These are phyloP conservation scores for Mesorhabditis belari DNA, from an alignment of 2,888 invertebrate species.

Conservation along the genomic window DNA sequence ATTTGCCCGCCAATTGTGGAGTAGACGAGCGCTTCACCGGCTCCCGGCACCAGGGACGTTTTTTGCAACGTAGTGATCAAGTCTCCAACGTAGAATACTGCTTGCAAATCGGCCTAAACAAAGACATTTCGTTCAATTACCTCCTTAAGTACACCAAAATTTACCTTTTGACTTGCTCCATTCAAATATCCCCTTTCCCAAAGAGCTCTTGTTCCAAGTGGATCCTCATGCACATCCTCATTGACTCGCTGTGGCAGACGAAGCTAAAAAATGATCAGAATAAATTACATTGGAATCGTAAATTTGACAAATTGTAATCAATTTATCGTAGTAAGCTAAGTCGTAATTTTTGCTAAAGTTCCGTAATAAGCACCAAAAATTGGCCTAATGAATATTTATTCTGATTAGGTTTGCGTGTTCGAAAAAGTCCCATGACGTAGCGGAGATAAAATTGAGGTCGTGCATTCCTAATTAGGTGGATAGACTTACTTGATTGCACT, in stretches of 20 bases:
- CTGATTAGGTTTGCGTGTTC: too few relatives aligned
- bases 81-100: constrained; percentile 92
- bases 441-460: too few relatives aligned
- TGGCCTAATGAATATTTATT: too few relatives aligned
- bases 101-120: constrained; percentile 67
- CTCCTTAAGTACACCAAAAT: neutral
- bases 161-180: constrained; percentile 91
- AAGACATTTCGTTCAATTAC: neutral
- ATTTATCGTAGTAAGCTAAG: neutral
- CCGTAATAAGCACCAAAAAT: too few relatives aligned
- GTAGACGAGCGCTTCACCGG: constrained; percentile 90
- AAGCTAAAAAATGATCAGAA: constrained; percentile 55
- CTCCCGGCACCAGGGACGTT: constrained; percentile 91
- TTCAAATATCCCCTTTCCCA: constrained; percentile 84
- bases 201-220: constrained; percentile 91
- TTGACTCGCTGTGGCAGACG: constrained; percentile 81
- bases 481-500: too few relatives aligned
- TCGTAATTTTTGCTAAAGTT: too few relatives aligned
- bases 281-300: neutral
- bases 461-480: too few relatives aligned
- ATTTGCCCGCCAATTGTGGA: constrained; percentile 87
- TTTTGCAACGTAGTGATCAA: constrained; percentile 82
- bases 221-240: constrained; percentile 98
- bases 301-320: neutral
- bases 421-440: too few relatives aligned